A percentile compares a stretch with the other conserved stretches of the same genome.
Conservation (phyloP, 2,113 vertebrate genomes). For the Dolichallabes microphthalmus region DNA sequence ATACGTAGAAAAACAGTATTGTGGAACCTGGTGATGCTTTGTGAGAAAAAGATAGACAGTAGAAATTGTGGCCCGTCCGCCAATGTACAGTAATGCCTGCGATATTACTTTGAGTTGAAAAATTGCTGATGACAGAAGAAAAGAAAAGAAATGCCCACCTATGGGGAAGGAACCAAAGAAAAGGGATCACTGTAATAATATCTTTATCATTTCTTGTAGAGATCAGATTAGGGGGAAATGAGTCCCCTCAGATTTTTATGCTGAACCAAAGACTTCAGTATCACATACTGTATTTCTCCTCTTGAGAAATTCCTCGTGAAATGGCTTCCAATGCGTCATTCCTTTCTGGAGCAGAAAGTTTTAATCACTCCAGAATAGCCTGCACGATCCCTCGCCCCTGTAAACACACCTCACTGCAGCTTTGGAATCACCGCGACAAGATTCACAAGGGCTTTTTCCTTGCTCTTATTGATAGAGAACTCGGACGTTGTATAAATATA, state of each 20-base stretch:
- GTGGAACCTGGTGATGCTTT: neutral
- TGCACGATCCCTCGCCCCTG: no score
- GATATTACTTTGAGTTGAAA: neutral
- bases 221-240: constrained; percentile 2
- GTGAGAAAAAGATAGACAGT: neutral
- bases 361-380: neutral
- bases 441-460: neutral
- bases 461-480: neutral
- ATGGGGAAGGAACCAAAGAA: neutral
- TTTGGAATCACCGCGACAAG: neutral
- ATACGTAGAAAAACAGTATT: neutral
- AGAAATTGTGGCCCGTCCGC: neutral
- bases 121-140: neutral
- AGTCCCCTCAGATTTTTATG: neutral
- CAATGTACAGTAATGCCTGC: neutral
- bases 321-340: neutral
- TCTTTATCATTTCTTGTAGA: constrained; percentile 4
- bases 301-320: neutral
- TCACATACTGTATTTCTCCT: neutral
- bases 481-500: neutral
- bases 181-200: neutral
- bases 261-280: neutral
- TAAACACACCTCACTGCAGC: neutral
- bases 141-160: neutral
- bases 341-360: neutral